phyloP scores from a whole-genome alignment of 23 tunicate species.

The Ciona savignyi region DNA sequence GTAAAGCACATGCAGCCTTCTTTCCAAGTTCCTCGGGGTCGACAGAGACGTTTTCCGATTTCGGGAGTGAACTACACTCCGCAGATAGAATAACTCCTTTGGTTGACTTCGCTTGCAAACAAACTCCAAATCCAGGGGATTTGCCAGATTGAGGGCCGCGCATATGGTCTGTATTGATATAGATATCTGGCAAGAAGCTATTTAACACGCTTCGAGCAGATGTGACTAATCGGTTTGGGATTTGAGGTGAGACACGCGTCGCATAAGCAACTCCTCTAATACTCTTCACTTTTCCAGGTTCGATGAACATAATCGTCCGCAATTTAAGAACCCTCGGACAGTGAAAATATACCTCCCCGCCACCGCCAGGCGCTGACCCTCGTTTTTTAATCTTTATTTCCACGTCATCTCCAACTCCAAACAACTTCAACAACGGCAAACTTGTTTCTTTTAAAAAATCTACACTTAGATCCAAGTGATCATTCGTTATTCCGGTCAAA shows the following conservation, averaged over 20 bases:
- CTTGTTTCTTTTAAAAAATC: slow-evolving; percentile 59
- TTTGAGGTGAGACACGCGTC: slow-evolving; percentile 68
- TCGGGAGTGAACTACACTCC: slow-evolving; percentile 32
- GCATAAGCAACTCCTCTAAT: slow-evolving; percentile 88
- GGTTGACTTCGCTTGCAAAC: slow-evolving; percentile 82
- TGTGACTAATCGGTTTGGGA: slow-evolving; percentile 59
- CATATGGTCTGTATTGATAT: slow-evolving; percentile 75
- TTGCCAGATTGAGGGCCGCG: slow-evolving; percentile 71
- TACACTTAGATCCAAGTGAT: slow-evolving; percentile 53
- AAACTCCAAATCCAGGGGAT: slow-evolving; percentile 84
- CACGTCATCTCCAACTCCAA: slow-evolving; percentile 50
- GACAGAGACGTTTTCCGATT: slow-evolving; percentile 16
- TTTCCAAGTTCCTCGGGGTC: slow-evolving; percentile 84
- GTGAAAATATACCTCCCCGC: slow-evolving; percentile 76
- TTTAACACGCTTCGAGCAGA: slow-evolving; percentile 73
- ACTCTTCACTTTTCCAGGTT: slow-evolving; percentile 75
- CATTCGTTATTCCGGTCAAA: slow-evolving; percentile 71
- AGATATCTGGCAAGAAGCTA: slow-evolving; percentile 75
- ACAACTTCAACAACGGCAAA: slow-evolving; percentile 74
- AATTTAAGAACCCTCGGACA: slow-evolving; percentile 71
- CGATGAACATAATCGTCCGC: slow-evolving; percentile 37
- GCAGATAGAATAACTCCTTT: slow-evolving; percentile 58
- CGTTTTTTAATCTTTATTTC: slow-evolving; percentile 71
- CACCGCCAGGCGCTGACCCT: slow-evolving; percentile 84
- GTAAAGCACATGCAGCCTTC: slow-evolving; percentile 40